A percentile compares a stretch with the other conserved stretches of the same genome.
phyloP scores from a whole-genome alignment of 2,113 vertebrate species.

The Caretta caretta region DNA sequence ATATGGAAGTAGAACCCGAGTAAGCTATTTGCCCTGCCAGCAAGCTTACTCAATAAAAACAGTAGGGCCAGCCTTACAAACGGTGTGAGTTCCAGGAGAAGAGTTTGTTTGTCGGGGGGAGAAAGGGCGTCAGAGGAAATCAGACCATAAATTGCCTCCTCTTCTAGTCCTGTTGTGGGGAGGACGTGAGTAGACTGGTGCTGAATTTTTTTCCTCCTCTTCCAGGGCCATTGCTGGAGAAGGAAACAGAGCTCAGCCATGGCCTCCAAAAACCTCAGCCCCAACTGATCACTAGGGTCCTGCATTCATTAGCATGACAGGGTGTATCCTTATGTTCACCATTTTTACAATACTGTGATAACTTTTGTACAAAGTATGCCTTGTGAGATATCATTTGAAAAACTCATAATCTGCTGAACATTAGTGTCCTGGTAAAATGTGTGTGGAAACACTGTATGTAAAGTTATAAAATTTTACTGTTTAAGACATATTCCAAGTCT shows the following conservation, averaged over 20 bases:
- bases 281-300: accelerated
- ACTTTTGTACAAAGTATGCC: no score
- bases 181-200: neutral
- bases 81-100: neutral
- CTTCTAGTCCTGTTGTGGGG: accelerated
- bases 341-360: no score
- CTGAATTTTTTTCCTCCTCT: neutral
- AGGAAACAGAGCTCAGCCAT: neutral
- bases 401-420: no score
- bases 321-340: no score
- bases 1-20: neutral
- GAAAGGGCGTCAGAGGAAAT: neutral
- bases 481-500: no score
- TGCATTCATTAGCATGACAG: no score
- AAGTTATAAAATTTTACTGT: no score
- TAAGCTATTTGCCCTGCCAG: neutral
- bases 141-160: neutral
- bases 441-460: no score
- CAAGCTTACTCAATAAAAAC: neutral
- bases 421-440: no score
- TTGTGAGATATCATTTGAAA: no score
- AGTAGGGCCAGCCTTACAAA: neutral
- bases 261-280: neutral
- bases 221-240: neutral
- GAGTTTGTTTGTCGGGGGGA: no score